Percentiles rank a stretch among this genome's conserved stretches.
phyloP scores from a whole-genome alignment of 1,140 invertebrate genomes.

The Drosophila miranda region DNA sequence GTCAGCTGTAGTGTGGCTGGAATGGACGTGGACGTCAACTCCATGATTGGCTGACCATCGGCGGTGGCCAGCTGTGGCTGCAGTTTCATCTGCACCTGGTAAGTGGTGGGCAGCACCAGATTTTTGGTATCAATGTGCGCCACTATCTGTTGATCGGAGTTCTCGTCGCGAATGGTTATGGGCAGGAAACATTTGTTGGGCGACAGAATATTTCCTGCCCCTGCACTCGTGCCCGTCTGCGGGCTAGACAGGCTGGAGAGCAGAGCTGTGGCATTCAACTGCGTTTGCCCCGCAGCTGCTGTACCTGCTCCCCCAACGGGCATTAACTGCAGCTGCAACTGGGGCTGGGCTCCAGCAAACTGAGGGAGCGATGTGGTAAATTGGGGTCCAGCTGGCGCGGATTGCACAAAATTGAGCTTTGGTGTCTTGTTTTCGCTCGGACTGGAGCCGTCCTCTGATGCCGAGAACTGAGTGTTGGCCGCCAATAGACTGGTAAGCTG shows the following conservation, averaged over 20 bases:
- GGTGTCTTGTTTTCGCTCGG: conserved; percentile 80
- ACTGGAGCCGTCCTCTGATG: conserved; percentile 32
- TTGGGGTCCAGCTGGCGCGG: conserved; percentile 50
- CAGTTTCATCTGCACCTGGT: conserved; percentile 82
- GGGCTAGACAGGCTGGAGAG: conserved; percentile 49
- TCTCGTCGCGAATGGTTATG: conserved; percentile 80
- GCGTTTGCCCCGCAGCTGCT: conserved; percentile 16
- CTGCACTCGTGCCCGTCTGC: conserved; percentile 12
- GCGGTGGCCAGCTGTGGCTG: conserved; percentile 77
- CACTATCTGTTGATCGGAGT: conserved; percentile 80
- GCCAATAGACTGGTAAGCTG: conserved; percentile 62
- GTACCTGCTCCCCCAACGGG: conserved; percentile 37
- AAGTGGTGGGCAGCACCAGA: conserved; percentile 76
- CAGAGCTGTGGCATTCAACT: conserved; percentile 63
- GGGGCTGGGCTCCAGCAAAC: conserved; percentile 47
- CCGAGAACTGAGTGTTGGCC: conserved; percentile 38
- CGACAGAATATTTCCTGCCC: conserved; percentile 55
- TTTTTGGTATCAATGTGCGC: conserved; percentile 82
- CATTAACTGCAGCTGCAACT: conserved; percentile 80
- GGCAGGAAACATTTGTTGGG: conserved; percentile 80
- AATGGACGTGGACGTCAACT: conserved; percentile 75
- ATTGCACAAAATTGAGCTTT: conserved; percentile 81
- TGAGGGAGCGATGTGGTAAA: conserved; percentile 21
- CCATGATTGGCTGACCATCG: conserved; percentile 79
- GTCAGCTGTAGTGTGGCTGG: conserved; percentile 77